Evolutionary conservation across 2,113 vertebrate genomes (phyloP), one percentile per base, ranked within the genome.

Genomic region (Piliocolobus tephrosceles): DNA sequence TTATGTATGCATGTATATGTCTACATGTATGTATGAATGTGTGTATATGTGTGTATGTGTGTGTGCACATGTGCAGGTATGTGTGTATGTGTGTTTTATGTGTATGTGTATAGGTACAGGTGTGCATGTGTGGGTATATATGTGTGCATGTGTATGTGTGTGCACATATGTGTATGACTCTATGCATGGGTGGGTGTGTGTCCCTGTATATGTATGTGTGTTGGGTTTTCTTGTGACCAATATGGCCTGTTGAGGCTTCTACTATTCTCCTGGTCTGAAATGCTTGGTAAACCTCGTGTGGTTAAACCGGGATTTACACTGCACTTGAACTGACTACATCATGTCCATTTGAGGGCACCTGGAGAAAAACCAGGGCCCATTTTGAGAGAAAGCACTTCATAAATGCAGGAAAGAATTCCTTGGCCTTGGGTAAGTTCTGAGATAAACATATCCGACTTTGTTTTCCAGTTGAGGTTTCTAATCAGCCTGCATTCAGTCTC

Each of bases 381-480:
- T 88, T 78, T 35, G 52, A 12, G 27, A 25, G 64, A 70, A 78
- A 76, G 73, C 0, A 0, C 16, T 80, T 88, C 55, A 70, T 11
- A 80, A 66, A 86, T 16, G 1, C 13, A 73, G 47, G 45, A 43
- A 8, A 79, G 68, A 52, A 58, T 45, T 82, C 30, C 61, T 40
- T 50, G 81, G 82, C 94, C 84, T 9, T 8, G 40, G 96, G 52
- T 2, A 8, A 52, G 91, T n/a, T 94, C 88, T 64, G 6, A 7
- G 5, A 45, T 70, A 82, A 96, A 81, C 35, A 73, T 0, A 40
- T 61, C 43, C 13, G 13, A 23, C 43, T 83, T n/a, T 3, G 38
- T 23, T n/a, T 61, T 61, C n/a, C 66, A 82, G 43, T 4, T 1
- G 87, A 57, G 50, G 8, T 82, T 84, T 94, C 90, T 45, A 43